Evolutionary conservation across 1,140 invertebrate genomes (phyloP).

Genomic region (Arion vulgaris): DNA sequence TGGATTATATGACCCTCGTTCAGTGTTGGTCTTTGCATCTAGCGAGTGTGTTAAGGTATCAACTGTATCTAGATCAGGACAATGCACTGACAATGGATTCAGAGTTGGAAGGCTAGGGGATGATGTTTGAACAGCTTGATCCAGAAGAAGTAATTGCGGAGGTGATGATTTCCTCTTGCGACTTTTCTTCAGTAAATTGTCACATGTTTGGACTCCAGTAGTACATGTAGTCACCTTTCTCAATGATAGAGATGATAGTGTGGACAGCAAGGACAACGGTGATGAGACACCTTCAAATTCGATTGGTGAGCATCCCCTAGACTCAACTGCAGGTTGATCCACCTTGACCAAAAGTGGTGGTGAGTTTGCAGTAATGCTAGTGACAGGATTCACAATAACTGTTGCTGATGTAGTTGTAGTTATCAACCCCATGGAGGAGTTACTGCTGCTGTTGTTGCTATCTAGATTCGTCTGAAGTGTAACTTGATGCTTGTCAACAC

Average conservation of each 20-base stretch:
- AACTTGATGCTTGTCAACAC: constrained; percentile 15
- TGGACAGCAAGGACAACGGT: constrained; percentile 12
- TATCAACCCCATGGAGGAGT: not conserved
- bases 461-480: not conserved
- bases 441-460: not conserved
- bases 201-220: constrained; percentile 29
- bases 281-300: constrained; percentile 42
- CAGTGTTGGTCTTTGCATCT: constrained; percentile 17
- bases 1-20: constrained; percentile 52
- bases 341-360: constrained; percentile 17
- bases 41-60: constrained; percentile 16
- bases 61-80: constrained; percentile 23
- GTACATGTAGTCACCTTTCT: constrained; percentile 9
- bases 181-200: not conserved
- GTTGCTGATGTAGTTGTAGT: constrained; percentile 6
- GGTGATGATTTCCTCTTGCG: not conserved
- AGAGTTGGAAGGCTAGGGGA: not conserved
- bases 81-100: constrained; percentile 30
- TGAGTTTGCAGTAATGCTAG: constrained; percentile 14
- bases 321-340: constrained; percentile 52
- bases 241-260: constrained; percentile 5
- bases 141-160: constrained; percentile 7
- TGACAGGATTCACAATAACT: constrained; percentile 46
- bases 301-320: constrained; percentile 67
- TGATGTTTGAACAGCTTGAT: constrained; percentile 29